Evolutionary conservation across 1,140 invertebrate genomes (phyloP).

Genomic region (Heliconius congener): DNA sequence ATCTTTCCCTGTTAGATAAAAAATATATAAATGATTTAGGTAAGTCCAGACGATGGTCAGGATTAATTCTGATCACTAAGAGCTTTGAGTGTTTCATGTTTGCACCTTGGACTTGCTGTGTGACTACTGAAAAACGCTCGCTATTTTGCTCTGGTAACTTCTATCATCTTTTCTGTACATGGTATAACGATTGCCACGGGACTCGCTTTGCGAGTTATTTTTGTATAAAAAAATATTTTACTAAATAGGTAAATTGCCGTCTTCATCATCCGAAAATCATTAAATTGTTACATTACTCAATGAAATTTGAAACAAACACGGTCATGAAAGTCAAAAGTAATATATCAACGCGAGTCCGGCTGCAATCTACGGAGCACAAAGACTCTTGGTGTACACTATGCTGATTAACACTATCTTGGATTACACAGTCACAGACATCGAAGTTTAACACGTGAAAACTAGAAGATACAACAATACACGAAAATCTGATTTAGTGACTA

Average conservation of each 20-base stretch:
- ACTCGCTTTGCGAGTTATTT: constrained; percentile 61
- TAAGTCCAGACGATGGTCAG: constrained; percentile 70
- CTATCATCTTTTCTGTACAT: constrained; percentile 79
- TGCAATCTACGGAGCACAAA: constrained; percentile 81
- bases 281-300: constrained; percentile 22
- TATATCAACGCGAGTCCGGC: constrained; percentile 67
- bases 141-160: constrained; percentile 78
- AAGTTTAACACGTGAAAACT: constrained; percentile 38
- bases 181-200: constrained; percentile 75
- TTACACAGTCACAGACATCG: constrained; percentile 80
- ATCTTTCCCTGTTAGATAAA: constrained; percentile 64
- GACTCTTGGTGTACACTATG: constrained; percentile 82
- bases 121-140: constrained; percentile 78
- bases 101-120: constrained; percentile 83
- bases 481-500: constrained; percentile 24
- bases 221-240: neutral
- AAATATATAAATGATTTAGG: constrained; percentile 50
- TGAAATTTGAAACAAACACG: constrained; percentile 20
- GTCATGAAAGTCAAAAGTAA: constrained; percentile 17
- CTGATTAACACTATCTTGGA: constrained; percentile 80
- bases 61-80: constrained; percentile 72
- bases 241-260: neutral
- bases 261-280: constrained; percentile 1
- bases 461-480: constrained; percentile 39
- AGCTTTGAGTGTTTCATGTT: constrained; percentile 83